Percentiles rank a stretch among this genome's conserved stretches.
Evolutionary conservation across 2,888 invertebrate species (phyloP).

Genomic region (Epistrophe grossulariae): DNA sequence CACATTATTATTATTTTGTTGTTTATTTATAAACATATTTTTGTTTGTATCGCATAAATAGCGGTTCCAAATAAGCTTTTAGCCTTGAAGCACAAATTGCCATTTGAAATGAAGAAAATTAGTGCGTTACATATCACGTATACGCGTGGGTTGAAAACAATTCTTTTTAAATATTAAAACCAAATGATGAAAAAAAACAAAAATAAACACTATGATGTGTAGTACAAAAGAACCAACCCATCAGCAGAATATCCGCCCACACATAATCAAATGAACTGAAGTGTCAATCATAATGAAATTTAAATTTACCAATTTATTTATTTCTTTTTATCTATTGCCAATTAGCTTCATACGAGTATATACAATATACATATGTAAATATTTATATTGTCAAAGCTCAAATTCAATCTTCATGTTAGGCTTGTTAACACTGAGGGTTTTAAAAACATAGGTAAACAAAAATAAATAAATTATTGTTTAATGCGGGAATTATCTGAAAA

Average conservation of each 20-base stretch:
- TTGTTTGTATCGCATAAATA: slow-evolving; percentile 21
- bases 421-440: background rate
- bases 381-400: background rate
- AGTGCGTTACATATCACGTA: slow-evolving; percentile 11
- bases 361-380: background rate
- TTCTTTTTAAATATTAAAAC: slow-evolving; percentile 31
- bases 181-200: background rate
- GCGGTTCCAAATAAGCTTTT: slow-evolving; percentile 42
- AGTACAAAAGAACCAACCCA: slow-evolving; percentile 22
- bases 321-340: slow-evolving; percentile 23
- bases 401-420: too few relatives aligned
- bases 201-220: slow-evolving; percentile 15
- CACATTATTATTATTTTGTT: background rate
- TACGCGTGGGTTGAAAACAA: slow-evolving; percentile 36
- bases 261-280: slow-evolving; percentile 19
- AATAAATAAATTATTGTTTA: background rate
- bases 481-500: background rate
- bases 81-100: slow-evolving; percentile 23
- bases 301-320: slow-evolving; percentile 51
- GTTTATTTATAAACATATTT: background rate
- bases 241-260: slow-evolving; percentile 44
- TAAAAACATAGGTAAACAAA: background rate
- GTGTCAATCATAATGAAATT: slow-evolving; percentile 69
- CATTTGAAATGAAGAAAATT: slow-evolving; percentile 55
- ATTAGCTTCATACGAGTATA: background rate